A percentile compares a stretch with the other conserved stretches of the same genome.
Evolutionary conservation across 2,113 vertebrate genomes (phyloP).

Genomic region (Propithecus coquereli): DNA sequence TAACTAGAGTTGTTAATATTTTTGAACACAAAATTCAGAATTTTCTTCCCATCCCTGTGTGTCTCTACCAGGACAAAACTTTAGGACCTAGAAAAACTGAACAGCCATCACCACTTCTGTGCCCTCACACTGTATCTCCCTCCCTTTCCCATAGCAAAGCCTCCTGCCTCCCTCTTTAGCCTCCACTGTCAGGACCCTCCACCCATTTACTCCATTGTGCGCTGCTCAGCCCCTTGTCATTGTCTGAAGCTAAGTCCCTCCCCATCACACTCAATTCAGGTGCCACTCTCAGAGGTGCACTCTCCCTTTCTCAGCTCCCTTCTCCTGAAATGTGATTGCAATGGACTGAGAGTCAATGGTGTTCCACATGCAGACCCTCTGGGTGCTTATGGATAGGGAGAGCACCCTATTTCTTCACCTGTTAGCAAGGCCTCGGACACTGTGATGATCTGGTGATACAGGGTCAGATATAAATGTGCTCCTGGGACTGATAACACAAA

Average conservation of each 20-base stretch:
- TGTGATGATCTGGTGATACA: background rate
- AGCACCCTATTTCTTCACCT: background rate
- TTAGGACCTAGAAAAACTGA: background rate
- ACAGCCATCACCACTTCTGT: background rate
- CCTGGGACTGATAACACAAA: background rate
- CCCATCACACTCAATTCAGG: background rate
- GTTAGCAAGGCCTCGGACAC: background rate
- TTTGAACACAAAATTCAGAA: background rate
- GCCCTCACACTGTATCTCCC: rapidly evolving
- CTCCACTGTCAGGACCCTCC: background rate
- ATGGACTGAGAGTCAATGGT: background rate
- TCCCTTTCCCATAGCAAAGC: no score
- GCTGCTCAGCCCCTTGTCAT: background rate
- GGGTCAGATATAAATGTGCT: background rate
- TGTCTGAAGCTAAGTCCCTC: background rate
- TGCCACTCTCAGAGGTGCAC: background rate
- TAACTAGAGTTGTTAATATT: background rate
- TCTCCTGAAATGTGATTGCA: background rate
- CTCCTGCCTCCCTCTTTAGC: background rate
- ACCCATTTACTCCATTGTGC: background rate
- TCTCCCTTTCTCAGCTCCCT: background rate
- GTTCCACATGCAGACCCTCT: background rate
- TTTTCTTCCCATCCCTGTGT: background rate
- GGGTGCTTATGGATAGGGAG: background rate
- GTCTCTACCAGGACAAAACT: background rate